A percentile compares a stretch with the other conserved stretches of the same genome.
Conservation (phyloP, 2,888 invertebrate genomes). For the Rhopalosiphum nymphaeae region DNA sequence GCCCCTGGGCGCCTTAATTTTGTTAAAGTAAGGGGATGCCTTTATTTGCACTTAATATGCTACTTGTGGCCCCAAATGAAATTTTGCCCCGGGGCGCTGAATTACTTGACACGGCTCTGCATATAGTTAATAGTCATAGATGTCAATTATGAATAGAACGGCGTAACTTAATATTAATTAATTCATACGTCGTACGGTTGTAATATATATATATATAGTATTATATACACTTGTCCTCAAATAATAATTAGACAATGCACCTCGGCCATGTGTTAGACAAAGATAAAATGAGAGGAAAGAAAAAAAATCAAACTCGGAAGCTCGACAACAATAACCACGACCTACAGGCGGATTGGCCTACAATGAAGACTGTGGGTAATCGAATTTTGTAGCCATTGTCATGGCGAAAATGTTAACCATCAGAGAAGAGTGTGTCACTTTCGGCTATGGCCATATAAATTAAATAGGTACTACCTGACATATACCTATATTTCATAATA, state of each 20-base stretch:
- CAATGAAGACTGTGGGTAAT: background rate
- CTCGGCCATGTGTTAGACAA: background rate
- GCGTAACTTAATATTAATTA: background rate
- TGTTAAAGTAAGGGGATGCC: too few species aligned
- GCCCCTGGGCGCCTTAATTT: too few species aligned
- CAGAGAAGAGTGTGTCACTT: slow-evolving; percentile 9
- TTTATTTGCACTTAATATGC: too few species aligned
- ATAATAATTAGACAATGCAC: background rate
- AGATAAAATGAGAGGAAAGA: background rate
- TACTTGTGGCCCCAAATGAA: too few species aligned
- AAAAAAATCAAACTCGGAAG: background rate
- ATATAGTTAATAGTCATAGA: background rate
- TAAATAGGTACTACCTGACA: background rate
- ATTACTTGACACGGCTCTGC: too few species aligned
- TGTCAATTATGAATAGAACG: background rate
- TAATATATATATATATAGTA: background rate
- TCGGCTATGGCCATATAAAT: background rate
- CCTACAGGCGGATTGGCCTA: background rate
- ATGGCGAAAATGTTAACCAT: background rate
- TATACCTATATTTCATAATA: background rate
- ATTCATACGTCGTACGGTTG: background rate
- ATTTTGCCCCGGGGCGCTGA: too few species aligned
- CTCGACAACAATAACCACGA: background rate
- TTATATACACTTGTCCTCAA: background rate
- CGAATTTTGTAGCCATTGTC: background rate